Percentiles rank a stretch among this genome's conserved stretches.
Evolutionary conservation across 2,113 vertebrate species (phyloP).

Genomic region (Ptychochromis oligacanthus): DNA sequence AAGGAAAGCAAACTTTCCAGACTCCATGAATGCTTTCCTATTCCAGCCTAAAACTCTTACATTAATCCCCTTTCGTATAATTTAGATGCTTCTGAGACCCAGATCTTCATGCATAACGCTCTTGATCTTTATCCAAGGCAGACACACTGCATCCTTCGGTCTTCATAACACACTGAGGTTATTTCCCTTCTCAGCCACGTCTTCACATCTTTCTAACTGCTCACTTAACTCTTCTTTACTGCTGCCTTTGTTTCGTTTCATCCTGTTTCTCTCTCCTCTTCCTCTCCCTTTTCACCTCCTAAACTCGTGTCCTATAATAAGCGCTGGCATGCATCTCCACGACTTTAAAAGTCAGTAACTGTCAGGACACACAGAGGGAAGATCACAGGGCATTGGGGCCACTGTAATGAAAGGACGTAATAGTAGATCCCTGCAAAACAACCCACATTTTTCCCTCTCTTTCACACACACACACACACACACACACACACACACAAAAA

Average conservation of each 20-base stretch:
- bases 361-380: constrained; percentile 39
- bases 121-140: too few species aligned
- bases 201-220: background rate
- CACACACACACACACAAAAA: background rate
- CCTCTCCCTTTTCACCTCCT: background rate
- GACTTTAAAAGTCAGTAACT: constrained; percentile 39
- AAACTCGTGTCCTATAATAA: constrained; percentile 11
- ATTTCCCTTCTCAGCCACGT: background rate
- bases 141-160: background rate
- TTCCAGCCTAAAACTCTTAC: too few species aligned
- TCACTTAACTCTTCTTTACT: background rate
- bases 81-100: too few species aligned
- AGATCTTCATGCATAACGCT: too few species aligned
- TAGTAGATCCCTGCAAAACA: constrained; percentile 41
- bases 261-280: background rate
- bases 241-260: background rate
- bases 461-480: background rate
- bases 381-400: constrained; percentile 53
- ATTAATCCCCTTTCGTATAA: too few species aligned
- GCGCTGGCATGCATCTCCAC: constrained; percentile 33
- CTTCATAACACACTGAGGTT: background rate
- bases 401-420: constrained; percentile 66
- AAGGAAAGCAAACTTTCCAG: too few species aligned
- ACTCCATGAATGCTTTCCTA: too few species aligned
- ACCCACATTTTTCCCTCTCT: background rate